Evolutionary conservation across 2,888 invertebrate genomes (phyloP).

Genomic region (Microdon myrmicae): DNA sequence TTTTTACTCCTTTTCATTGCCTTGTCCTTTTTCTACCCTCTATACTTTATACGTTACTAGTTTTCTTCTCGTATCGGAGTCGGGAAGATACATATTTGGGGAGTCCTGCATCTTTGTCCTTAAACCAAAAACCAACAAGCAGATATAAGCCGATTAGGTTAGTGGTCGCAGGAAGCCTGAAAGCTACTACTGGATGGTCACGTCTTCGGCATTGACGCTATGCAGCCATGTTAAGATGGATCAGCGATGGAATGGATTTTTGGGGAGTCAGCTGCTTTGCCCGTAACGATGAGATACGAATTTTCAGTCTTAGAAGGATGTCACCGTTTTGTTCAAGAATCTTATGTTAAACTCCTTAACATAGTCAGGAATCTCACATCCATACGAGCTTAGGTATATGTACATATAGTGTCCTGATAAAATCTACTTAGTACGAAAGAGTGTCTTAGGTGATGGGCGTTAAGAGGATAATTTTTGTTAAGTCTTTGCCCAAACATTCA

Average conservation of each 20-base stretch:
- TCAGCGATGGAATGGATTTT: slow-evolving; percentile 9
- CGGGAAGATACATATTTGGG: slow-evolving; percentile 36
- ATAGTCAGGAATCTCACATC: slow-evolving; percentile 9
- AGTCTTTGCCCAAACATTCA: slow-evolving; percentile 17
- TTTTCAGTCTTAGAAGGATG: slow-evolving; percentile 9
- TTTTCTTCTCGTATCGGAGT: slow-evolving; percentile 21
- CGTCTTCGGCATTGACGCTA: slow-evolving; percentile 11
- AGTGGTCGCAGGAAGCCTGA: slow-evolving; percentile 46
- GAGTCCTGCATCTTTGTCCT: slow-evolving; percentile 43
- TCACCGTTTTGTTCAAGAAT: slow-evolving; percentile 18
- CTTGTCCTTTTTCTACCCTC: background rate
- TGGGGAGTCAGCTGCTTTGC: background rate
- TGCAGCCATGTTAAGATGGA: slow-evolving; percentile 1
- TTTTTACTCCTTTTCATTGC: slow-evolving; percentile 2
- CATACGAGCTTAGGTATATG: background rate
- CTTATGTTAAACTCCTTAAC: slow-evolving; percentile 34
- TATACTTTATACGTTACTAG: too few relatives aligned
- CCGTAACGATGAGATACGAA: slow-evolving; percentile 13
- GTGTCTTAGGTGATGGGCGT: slow-evolving; percentile 19
- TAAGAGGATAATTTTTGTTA: slow-evolving; percentile 34
- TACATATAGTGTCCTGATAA: slow-evolving; percentile 3
- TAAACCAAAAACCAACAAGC: slow-evolving; percentile 49
- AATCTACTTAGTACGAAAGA: slow-evolving; percentile 26
- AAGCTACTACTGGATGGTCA: slow-evolving; percentile 23
- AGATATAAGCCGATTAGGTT: slow-evolving; percentile 49